Conservation (phyloP, 2,888 invertebrate species). For the Dascillus cervinus region DNA sequence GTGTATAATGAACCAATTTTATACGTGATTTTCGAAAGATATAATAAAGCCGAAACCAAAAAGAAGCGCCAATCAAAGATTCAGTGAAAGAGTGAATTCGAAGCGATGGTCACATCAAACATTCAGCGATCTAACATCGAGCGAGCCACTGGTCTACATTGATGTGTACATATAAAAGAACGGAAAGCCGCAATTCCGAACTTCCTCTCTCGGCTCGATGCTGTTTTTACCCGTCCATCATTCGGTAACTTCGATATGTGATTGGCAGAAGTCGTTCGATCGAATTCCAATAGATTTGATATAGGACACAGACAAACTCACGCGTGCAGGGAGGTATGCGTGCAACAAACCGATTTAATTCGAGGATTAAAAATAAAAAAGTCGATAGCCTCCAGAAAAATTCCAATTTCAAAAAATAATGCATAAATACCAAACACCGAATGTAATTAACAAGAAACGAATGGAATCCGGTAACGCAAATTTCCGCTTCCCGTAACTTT, state of each 20-base stretch:
- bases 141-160: neutral
- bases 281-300: constrained; percentile 15
- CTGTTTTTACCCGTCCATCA: constrained; percentile 9
- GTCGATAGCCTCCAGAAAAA: no score
- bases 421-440: no score
- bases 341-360: no score
- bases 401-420: no score
- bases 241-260: constrained; percentile 11
- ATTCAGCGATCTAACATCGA: constrained; percentile 8
- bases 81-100: constrained; percentile 2
- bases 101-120: constrained; percentile 12
- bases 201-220: constrained; percentile 3
- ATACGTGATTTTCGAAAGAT: no score
- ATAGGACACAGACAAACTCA: constrained; percentile 10
- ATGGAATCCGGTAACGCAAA: no score
- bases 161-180: neutral
- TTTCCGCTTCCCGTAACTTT: no score
- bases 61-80: neutral
- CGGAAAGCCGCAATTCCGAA: constrained; percentile 9
- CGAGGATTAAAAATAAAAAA: no score
- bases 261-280: constrained; percentile 18
- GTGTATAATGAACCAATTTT: no score
- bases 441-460: no score
- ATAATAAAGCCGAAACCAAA: neutral
- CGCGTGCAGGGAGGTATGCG: constrained; percentile 9